Percentiles rank a stretch among this genome's conserved stretches.
These are phyloP conservation scores for Sphaerophoria rueppellii DNA, from an alignment of 2,888 invertebrate genomes.

Conservation along the genomic window DNA sequence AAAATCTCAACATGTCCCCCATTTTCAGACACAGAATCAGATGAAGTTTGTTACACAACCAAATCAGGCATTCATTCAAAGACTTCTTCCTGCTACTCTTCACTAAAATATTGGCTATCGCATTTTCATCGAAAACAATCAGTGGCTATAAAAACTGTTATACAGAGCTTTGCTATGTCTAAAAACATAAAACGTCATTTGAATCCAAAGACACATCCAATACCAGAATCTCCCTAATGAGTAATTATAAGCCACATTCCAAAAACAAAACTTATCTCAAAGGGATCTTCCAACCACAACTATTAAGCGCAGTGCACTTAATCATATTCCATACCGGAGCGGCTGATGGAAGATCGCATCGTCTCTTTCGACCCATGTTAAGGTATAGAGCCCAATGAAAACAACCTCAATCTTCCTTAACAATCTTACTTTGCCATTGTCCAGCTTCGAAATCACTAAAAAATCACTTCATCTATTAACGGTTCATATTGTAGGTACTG, in stretches of 20 bases:
- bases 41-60: not conserved
- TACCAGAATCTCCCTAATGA: slow-evolving; percentile 55
- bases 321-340: slow-evolving; percentile 63
- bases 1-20: not conserved
- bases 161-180: slow-evolving; percentile 24
- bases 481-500: slow-evolving; percentile 49
- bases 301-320: slow-evolving; percentile 39
- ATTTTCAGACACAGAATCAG: not conserved
- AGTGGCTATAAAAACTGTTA: slow-evolving; percentile 52
- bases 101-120: slow-evolving; percentile 46
- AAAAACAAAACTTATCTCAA: slow-evolving; percentile 37
- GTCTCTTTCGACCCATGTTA: not conserved
- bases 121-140: slow-evolving; percentile 47
- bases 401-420: slow-evolving; percentile 45
- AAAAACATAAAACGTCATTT: slow-evolving; percentile 35
- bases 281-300: slow-evolving; percentile 50
- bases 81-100: slow-evolving; percentile 36
- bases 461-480: slow-evolving; percentile 72
- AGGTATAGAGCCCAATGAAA: slow-evolving; percentile 20
- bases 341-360: slow-evolving; percentile 59
- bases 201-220: slow-evolving; percentile 40
- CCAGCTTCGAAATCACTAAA: slow-evolving; percentile 60
- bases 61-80: slow-evolving; percentile 4
- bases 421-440: slow-evolving; percentile 59
- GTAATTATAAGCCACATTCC: slow-evolving; percentile 58